Base-by-base conservation (phyloP, 2,797 vertebrate species). In the Alca torda region DNA sequence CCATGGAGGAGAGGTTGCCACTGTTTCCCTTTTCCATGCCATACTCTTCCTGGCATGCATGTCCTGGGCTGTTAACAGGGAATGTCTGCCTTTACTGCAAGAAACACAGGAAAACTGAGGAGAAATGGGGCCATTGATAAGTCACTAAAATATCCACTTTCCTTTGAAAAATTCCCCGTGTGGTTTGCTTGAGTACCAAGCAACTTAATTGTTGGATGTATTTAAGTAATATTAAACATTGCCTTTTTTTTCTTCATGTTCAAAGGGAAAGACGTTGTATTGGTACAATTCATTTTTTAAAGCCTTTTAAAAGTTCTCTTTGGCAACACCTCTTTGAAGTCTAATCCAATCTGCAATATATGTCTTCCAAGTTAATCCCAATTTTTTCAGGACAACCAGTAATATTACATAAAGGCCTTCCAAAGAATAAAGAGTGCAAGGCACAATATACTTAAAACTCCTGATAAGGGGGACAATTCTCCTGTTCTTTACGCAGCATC, bases 291-390 rank as follows among this genome's bases (percentile, higher is more conserved):
- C 53, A 64, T 83, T 93, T 91, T 95, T 92, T 28, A 96, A 96
- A 96, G 92, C 90, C 88, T 91, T 95, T 96, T 75, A 95, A 95
- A 95, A 92, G 60, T 87, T 92, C 90, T 94, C 86, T 95, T 93
- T 83, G 88, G 86, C 96, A 96, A 87, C 81, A 77, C 46, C 46
- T 74, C 95, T 97, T 97, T 97, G 96, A 97, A 95, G 94, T 92
- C 89, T 96, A 96, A 97, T 97, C 94, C 95, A 91, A 87, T 93
- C 79, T 85, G 84, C 92, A 95, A 67, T 90, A 92, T 87, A 92
- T 30, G 54, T 95, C 93, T 84, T 94, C 92, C 50, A 68, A 93
- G 89, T 63, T 97, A 97, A 97, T 96, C 96, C 90, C 35, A 78
- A 65, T 83, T 94, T 94, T 96, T 95, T 91, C 95, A 86, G 89